Evolutionary conservation across 2,113 vertebrate genomes (phyloP).

Genomic region (Taurulus bubalis): DNA sequence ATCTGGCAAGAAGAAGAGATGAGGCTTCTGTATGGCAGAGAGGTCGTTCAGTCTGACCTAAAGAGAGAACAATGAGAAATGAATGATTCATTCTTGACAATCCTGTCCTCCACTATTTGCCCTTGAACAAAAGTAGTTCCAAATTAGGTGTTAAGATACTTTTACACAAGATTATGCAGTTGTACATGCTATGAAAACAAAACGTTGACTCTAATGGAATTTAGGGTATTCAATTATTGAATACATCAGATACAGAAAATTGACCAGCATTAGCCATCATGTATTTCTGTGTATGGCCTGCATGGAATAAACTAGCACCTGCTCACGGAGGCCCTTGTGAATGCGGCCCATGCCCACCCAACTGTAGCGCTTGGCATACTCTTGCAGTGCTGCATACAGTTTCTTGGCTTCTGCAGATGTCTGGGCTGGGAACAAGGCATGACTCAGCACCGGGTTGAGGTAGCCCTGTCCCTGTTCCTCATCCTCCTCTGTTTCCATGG

Average conservation of each 20-base stretch:
- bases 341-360: conserved; percentile 92
- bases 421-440: conserved; percentile 80
- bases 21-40: conserved; percentile 88
- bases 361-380: conserved; percentile 91
- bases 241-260: not conserved
- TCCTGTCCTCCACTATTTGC: not conserved
- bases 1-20: conserved; percentile 89
- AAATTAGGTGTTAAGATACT: not conserved
- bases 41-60: conserved; percentile 80
- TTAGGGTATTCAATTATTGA: not conserved
- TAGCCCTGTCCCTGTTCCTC: conserved; percentile 77
- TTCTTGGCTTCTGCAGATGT: conserved; percentile 84
- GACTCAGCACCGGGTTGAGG: conserved; percentile 82
- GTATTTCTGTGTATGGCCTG: not conserved
- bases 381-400: conserved; percentile 86
- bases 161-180: not conserved
- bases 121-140: not conserved
- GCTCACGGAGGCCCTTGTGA: conserved; percentile 85
- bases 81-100: not conserved
- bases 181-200: not conserved
- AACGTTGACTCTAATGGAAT: not conserved
- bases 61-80: conserved; percentile 19
- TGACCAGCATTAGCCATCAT: not conserved
- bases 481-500: conserved; percentile 79
- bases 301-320: conserved; percentile 66